phyloP scores from a whole-genome alignment of 2,113 vertebrate genomes.

The Ploceus nigricollis region DNA sequence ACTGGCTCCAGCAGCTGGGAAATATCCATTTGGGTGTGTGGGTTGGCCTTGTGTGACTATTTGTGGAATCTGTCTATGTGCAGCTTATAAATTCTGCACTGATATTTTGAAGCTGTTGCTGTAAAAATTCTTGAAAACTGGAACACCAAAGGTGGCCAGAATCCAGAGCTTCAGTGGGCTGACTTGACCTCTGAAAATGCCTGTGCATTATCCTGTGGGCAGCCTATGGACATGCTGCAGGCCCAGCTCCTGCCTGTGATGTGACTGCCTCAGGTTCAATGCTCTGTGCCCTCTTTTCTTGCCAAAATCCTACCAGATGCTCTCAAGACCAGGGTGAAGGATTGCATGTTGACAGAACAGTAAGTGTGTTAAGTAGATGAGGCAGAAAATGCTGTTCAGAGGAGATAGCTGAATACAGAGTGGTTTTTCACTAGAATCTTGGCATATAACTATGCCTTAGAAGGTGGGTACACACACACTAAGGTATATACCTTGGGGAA shows the following conservation, averaged over 20 bases:
- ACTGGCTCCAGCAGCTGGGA: slow-evolving; percentile 45
- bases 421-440: background rate
- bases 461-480: background rate
- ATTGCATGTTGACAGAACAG: background rate
- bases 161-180: background rate
- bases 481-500: background rate
- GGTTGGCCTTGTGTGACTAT: slow-evolving; percentile 45
- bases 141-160: background rate
- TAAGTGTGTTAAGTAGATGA: background rate
- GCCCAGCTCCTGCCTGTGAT: background rate
- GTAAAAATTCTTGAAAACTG: slow-evolving; percentile 8
- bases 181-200: background rate
- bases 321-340: background rate
- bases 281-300: background rate
- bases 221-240: background rate
- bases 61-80: slow-evolving; percentile 31
- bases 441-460: background rate
- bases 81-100: background rate
- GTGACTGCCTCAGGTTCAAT: background rate
- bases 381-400: background rate
- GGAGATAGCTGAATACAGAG: background rate
- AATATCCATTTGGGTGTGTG: slow-evolving; percentile 45
- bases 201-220: background rate
- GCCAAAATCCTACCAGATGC: background rate
- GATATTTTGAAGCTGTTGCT: slow-evolving; percentile 46